Evolutionary conservation across 2,888 invertebrate species (phyloP).

Genomic region (Drosophila diplacantha): DNA sequence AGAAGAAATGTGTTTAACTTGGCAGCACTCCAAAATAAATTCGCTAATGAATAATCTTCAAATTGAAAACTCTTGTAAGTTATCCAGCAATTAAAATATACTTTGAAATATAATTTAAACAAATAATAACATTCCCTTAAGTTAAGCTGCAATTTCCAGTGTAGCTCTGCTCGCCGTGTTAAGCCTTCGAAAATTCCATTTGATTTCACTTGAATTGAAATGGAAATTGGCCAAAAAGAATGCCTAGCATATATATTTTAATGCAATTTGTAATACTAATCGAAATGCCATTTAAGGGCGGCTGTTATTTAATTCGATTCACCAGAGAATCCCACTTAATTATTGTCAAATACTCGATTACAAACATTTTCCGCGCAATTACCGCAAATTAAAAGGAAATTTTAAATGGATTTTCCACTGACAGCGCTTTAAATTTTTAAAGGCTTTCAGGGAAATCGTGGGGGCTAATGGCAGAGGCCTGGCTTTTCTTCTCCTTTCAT

Average conservation of each 20-base stretch:
- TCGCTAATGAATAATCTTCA: too few relatives aligned
- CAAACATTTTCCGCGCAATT: slow-evolving; percentile 27
- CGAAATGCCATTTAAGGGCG: slow-evolving; percentile 17
- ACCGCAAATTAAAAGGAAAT: slow-evolving; percentile 16
- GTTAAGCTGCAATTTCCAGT: not conserved
- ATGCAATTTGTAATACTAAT: slow-evolving; percentile 16
- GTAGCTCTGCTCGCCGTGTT: slow-evolving; percentile 2
- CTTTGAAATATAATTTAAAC: too few relatives aligned
- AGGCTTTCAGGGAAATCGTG: slow-evolving; percentile 2
- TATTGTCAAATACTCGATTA: slow-evolving; percentile 28
- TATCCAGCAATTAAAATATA: too few relatives aligned
- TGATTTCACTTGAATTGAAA: slow-evolving; percentile 31
- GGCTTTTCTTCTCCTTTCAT: slow-evolving; percentile 60
- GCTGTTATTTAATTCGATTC: slow-evolving; percentile 16
- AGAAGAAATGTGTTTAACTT: slow-evolving; percentile 41
- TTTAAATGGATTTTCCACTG: slow-evolving; percentile 16
- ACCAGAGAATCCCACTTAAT: slow-evolving; percentile 16
- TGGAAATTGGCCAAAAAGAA: slow-evolving; percentile 13
- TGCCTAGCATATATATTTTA: not conserved
- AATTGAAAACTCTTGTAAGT: too few relatives aligned
- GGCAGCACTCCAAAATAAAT: not conserved
- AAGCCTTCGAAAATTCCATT: slow-evolving; percentile 35
- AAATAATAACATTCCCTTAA: not conserved
- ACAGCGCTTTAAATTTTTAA: slow-evolving; percentile 13
- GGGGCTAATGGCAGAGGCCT: slow-evolving; percentile 47